Evolutionary conservation across 1,140 invertebrate genomes (phyloP).

Genomic region (Drosophila lowei): DNA sequence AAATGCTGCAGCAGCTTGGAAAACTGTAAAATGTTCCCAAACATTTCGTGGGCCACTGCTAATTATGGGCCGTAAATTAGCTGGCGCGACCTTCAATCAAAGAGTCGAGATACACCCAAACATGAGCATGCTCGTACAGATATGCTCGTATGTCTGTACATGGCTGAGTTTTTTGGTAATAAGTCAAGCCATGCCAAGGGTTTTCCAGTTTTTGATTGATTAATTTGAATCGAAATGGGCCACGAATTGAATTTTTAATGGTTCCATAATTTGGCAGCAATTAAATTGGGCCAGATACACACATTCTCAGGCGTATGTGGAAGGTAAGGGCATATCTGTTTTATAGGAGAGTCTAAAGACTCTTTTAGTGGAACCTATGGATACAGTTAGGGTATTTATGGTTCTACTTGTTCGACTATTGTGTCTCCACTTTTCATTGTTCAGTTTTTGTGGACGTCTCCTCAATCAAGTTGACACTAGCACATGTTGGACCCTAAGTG

Average conservation of each 20-base stretch:
- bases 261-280: conserved; percentile 65
- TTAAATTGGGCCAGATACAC: conserved; percentile 31
- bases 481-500: conserved; percentile 73
- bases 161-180: conserved; percentile 50
- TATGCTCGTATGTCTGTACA: background rate
- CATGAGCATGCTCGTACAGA: background rate
- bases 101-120: conserved; percentile 39
- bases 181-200: conserved; percentile 17
- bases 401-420: conserved; percentile 9
- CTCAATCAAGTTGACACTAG: conserved; percentile 79
- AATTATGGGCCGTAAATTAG: conserved; percentile 72
- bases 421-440: conserved; percentile 33
- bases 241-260: conserved; percentile 75
- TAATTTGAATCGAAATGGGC: conserved; percentile 66
- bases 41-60: conserved; percentile 49
- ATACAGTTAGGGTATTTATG: conserved; percentile 17
- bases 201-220: conserved; percentile 62
- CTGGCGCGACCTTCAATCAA: conserved; percentile 67
- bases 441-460: conserved; percentile 30
- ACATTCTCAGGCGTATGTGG: too few species aligned
- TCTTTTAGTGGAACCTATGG: background rate
- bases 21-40: conserved; percentile 66
- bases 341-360: too few species aligned
- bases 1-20: conserved; percentile 55
- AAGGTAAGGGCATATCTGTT: too few species aligned